Base-by-base conservation (phyloP, 2,113 vertebrate genomes). In the Catharus bicknelli region DNA sequence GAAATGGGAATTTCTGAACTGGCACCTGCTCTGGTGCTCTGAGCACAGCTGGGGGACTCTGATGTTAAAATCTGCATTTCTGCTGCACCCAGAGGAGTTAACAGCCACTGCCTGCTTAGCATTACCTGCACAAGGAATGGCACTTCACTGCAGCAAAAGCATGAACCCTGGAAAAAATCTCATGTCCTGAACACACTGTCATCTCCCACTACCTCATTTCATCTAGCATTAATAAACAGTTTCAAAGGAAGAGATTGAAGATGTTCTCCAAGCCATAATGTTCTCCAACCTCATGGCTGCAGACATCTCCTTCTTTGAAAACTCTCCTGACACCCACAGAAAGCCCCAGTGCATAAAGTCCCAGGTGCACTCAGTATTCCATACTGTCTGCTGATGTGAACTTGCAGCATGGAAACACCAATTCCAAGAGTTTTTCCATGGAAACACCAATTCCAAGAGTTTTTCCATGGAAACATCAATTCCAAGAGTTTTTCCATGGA, bases 11-110 rank as follows among this genome's bases (percentile, higher is more conserved):
- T 32, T 74, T 13, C 32, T 36, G 47, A 6, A 36, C 34, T 36
- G 34, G 34, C 34, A 45, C 10, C 53, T 2, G 4, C 58, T 27
- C 27, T 0, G 34, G 25, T 1, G 2, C 4, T 51, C 40, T 18
- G 18, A 2, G 10, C 0, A 32, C 4, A 51, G 27, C 20, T 3
- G 13, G 1, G 16, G 36, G 54, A 16, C 10, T 17, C 16, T 25
- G 27, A 15, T 2, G 6, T 2, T 7, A 18, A 6, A 38, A 40
- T 9, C 1, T 59, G n/a, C 40, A 36, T 38, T 67, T 30, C 72
- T 59, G 0, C 3, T 40, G 40, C 42, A 36, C 51, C 20, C 36
- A 18, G 12, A 4, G n/a, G 6, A 42, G 32, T 42, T 23, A 54
- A 16, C 10, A 42, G 47, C 26, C 22, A 3, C 2, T 68, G 42